A percentile compares a stretch with the other conserved stretches of the same genome.
Conservation (phyloP, 2,888 invertebrate genomes). For the Lasioglossum oenotherae region DNA sequence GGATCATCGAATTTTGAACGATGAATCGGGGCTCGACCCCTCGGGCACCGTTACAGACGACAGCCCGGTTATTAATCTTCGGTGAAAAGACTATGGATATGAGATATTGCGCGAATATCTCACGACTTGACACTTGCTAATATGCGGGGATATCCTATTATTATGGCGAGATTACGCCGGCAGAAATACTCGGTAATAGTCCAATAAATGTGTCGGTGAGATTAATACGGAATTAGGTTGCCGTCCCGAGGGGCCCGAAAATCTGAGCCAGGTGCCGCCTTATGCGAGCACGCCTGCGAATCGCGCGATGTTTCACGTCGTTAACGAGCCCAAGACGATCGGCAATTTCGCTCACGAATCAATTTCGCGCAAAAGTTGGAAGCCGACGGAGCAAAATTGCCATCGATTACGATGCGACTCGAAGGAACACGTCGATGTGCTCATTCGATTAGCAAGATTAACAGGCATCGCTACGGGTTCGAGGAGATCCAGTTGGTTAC, state of each 20-base stretch:
- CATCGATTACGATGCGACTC: constrained; percentile 1
- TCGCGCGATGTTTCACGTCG: neutral
- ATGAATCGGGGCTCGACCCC: constrained; percentile 31
- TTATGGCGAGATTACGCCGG: constrained; percentile 39
- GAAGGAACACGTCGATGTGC: neutral
- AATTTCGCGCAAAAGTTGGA: neutral
- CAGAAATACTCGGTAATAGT: constrained; percentile 46
- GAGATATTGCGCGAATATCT: constrained; percentile 50
- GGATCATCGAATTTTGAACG: constrained; percentile 36
- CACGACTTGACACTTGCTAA: constrained; percentile 47
- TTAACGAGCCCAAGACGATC: neutral
- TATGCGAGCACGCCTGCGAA: neutral
- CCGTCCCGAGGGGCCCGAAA: neutral
- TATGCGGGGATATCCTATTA: constrained; percentile 47
- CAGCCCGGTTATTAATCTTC: constrained; percentile 40
- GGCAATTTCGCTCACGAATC: constrained; percentile 1
- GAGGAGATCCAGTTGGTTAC: neutral
- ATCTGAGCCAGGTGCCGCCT: neutral
- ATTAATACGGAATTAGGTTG: constrained; percentile 32
- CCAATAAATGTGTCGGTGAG: constrained; percentile 50
- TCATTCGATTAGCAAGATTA: constrained; percentile 3
- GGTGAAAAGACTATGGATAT: constrained; percentile 41
- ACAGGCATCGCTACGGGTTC: neutral
- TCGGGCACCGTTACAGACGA: constrained; percentile 8
- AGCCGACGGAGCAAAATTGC: neutral